Percentiles rank a stretch among this genome's conserved stretches.
phyloP scores from a whole-genome alignment of 2,888 invertebrate species.

The Synanthedon vespiformis region DNA sequence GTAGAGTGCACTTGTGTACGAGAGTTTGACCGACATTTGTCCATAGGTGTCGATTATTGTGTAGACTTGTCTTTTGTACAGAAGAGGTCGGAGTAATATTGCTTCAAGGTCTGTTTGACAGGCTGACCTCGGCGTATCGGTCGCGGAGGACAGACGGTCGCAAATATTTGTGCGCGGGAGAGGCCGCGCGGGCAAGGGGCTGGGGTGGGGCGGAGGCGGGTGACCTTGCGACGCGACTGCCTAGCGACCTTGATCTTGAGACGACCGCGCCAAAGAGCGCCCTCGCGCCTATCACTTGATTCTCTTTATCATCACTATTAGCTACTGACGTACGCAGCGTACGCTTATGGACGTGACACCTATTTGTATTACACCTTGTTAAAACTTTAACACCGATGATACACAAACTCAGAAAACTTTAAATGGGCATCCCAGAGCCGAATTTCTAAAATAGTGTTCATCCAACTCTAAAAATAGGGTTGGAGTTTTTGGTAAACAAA shows the following conservation, averaged over 20 bases:
- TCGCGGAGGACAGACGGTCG: conserved; percentile 68
- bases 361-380: too few species aligned
- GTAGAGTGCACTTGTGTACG: conserved; percentile 7
- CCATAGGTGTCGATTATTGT: not conserved
- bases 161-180: conserved; percentile 64
- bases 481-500: too few species aligned
- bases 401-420: too few species aligned
- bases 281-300: conserved; percentile 16
- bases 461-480: too few species aligned
- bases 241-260: conserved; percentile 68
- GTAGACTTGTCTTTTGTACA: conserved; percentile 46
- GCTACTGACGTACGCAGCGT: too few species aligned
- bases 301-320: too few species aligned
- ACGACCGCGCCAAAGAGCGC: conserved; percentile 51
- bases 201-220: conserved; percentile 21
- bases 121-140: conserved; percentile 68
- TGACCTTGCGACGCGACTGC: conserved; percentile 65
- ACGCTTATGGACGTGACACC: too few species aligned
- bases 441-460: too few species aligned
- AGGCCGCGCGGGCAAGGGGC: conserved; percentile 22
- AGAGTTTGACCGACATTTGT: not conserved
- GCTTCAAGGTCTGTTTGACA: conserved; percentile 62
- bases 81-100: conserved; percentile 59
- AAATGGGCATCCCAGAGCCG: too few species aligned
- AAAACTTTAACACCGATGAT: too few species aligned